Conservation (phyloP, 2,888 invertebrate species). For the Melieria omissa region DNA sequence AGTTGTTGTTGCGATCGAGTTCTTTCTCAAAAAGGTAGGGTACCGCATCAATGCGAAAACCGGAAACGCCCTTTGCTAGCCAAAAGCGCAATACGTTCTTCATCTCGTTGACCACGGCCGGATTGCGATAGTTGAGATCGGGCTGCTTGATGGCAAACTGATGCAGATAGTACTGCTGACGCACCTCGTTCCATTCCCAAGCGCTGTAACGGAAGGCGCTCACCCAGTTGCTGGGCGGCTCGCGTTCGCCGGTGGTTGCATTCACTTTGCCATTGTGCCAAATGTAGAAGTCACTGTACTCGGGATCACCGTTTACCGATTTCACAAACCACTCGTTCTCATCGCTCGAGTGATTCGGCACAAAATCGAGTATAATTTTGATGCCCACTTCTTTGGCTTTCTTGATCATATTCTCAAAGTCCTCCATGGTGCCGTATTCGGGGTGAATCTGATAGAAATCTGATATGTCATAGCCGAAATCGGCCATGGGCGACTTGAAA, state of each 20-base stretch:
- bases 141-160: constrained; percentile 73
- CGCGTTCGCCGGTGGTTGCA: constrained; percentile 58
- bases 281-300: constrained; percentile 79
- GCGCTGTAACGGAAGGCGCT: constrained; percentile 71
- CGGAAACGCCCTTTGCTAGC: constrained; percentile 83
- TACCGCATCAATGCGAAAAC: constrained; percentile 78
- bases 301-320: constrained; percentile 72
- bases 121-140: constrained; percentile 74
- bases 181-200: constrained; percentile 72
- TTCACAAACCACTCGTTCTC: constrained; percentile 85
- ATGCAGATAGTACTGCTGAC: constrained; percentile 75
- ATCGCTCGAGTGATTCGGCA: constrained; percentile 75
- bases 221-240: constrained; percentile 70
- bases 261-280: constrained; percentile 72
- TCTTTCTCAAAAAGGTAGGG: constrained; percentile 66
- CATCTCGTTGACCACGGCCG: constrained; percentile 68
- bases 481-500: constrained; percentile 79
- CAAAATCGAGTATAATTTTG: constrained; percentile 68
- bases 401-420: constrained; percentile 74
- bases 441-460: constrained; percentile 77
- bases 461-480: constrained; percentile 83
- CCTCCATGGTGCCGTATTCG: constrained; percentile 77
- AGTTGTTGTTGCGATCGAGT: constrained; percentile 57
- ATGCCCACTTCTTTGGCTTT: constrained; percentile 70
- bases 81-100: constrained; percentile 77